A percentile compares a stretch with the other conserved stretches of the same genome.
Evolutionary conservation across 2,113 vertebrate species (phyloP).

Genomic region (Coryphaenoides rupestris): DNA sequence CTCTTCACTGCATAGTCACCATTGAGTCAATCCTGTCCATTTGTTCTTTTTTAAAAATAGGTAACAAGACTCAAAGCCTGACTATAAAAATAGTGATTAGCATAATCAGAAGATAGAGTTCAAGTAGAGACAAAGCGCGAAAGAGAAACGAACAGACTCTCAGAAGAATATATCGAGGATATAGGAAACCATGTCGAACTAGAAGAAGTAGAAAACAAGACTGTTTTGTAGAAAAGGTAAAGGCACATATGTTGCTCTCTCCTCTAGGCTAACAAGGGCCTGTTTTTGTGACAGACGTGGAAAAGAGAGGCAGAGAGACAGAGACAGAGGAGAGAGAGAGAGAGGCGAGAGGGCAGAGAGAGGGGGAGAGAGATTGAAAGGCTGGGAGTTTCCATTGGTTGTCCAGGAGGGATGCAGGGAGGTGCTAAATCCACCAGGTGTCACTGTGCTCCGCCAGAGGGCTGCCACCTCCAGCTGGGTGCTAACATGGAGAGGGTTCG

Average conservation of each 20-base stretch:
- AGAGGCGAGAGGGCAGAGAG: not conserved
- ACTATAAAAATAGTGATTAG: not conserved
- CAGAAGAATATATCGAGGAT: not conserved
- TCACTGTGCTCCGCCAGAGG: constrained; percentile 10
- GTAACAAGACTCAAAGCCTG: not conserved
- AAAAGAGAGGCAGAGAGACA: not conserved
- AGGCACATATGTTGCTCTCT: constrained; percentile 30
- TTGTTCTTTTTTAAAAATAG: too few relatives aligned
- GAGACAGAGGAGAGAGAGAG: not conserved
- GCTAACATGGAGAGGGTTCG: not conserved
- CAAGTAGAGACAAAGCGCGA: not conserved
- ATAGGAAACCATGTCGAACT: not conserved
- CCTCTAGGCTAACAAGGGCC: not conserved
- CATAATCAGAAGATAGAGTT: not conserved
- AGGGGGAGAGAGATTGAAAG: not conserved
- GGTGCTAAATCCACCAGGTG: constrained; percentile 11
- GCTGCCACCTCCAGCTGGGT: constrained; percentile 9
- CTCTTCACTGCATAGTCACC: constrained; percentile 45
- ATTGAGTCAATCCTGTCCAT: constrained; percentile 5
- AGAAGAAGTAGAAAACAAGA: not conserved
- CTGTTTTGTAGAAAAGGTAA: constrained; percentile 18
- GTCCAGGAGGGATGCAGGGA: constrained; percentile 25
- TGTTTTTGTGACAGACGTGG: too few relatives aligned
- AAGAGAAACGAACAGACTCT: not conserved
- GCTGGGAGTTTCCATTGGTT: constrained; percentile 14